A percentile compares a stretch with the other conserved stretches of the same genome.
These are phyloP conservation scores for Rana temporaria DNA, from an alignment of 2,113 vertebrate genomes.

Conservation along the genomic window DNA sequence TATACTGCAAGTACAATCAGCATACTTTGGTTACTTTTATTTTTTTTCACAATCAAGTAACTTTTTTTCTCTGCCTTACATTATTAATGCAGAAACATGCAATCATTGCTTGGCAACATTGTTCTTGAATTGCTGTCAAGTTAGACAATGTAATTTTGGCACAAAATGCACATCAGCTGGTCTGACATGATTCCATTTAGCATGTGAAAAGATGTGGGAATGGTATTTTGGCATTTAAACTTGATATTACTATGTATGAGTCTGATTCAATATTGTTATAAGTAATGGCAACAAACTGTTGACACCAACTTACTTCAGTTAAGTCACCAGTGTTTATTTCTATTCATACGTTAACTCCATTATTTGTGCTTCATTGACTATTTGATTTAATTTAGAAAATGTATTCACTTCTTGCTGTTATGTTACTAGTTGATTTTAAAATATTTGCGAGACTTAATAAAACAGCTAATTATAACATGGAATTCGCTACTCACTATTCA, in stretches of 20 bases:
- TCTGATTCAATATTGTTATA: constrained; percentile 36
- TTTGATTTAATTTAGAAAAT: not conserved
- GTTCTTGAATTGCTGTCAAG: constrained; percentile 24
- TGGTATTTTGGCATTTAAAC: constrained; percentile 14
- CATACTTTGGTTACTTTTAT: constrained; percentile 50
- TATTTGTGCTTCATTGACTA: too few relatives aligned
- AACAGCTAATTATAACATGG: too few relatives aligned
- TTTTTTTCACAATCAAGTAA: too few relatives aligned
- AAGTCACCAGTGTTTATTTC: not conserved
- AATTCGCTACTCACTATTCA: too few relatives aligned
- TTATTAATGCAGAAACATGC: constrained; percentile 45
- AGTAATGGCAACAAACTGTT: constrained; percentile 34
- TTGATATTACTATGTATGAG: constrained; percentile 23
- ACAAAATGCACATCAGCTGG: constrained; percentile 30
- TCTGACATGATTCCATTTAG: constrained; percentile 44
- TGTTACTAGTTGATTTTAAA: too few relatives aligned
- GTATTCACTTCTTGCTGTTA: too few relatives aligned
- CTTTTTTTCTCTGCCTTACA: constrained; percentile 10
- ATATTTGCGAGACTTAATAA: too few relatives aligned
- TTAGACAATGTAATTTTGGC: constrained; percentile 38
- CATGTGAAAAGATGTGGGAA: constrained; percentile 38
- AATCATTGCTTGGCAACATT: constrained; percentile 41
- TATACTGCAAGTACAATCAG: constrained; percentile 7
- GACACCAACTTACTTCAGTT: constrained; percentile 5
- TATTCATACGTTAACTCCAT: not conserved